Base-by-base conservation (phyloP, 1,140 invertebrate genomes). In the Chrysomallon squamiferum region DNA sequence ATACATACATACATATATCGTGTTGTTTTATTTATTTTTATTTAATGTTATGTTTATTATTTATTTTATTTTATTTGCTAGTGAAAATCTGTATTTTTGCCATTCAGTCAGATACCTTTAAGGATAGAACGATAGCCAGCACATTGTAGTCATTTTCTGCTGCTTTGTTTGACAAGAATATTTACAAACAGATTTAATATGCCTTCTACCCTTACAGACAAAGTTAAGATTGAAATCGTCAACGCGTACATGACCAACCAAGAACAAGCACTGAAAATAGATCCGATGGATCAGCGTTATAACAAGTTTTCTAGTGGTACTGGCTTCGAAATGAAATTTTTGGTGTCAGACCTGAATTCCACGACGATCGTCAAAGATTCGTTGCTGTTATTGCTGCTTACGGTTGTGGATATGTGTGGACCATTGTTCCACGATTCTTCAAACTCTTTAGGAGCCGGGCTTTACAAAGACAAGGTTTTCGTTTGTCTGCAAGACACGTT, bases 381-480 rank as follows among this genome's bases (percentile, higher is more conserved):
- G 2, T 43, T 65, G 18, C 43, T 41, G 18, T 41, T 15, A 13
- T 62, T 76, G 25, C 54, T 62, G 1, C 62, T 71, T 29, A 59
- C 59, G 38, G 59, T 63, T 9, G 66, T 76, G 2, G 70, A 72
- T n/a, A 47, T 57, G 25, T 76, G 74, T 62, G 64, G 56, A 0
- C 69, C 67, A 13, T 38, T 66, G 2, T 76, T 76, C 65, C 29
- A 73, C 20, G 30, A 65, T 3, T 47, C 38, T 15, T 45, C 60
- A 30, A 38, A 59, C 15, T 41, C 59, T 15, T 67, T 74, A 15
- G 72, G 72, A 2, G 43, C 74, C 35, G 74, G 72, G 2, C 45
- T 74, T 6, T 74, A 74, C 54, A 25, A 35, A 7, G 66, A 69
- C 45, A 66, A 62, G 45, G 67, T 76, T 6, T 76, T 64, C 47